Conservation (phyloP, 2,888 invertebrate species). For the Caenorhabditis sp. region DNA sequence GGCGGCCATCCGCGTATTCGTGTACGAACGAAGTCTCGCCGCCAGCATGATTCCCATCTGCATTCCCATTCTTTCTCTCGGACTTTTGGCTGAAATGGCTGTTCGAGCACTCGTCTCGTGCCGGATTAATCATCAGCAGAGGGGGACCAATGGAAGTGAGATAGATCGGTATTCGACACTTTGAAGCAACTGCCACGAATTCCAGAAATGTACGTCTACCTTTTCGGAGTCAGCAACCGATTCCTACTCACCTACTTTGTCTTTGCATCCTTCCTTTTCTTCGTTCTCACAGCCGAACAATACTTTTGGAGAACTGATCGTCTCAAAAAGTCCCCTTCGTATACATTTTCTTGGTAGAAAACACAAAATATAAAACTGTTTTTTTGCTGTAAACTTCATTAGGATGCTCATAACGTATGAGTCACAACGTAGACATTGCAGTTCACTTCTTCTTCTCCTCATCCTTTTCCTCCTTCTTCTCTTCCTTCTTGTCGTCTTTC, state of each 20-base stretch:
- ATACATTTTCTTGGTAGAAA: background rate
- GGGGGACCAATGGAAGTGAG: slow-evolving; percentile 23
- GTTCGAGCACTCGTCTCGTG: slow-evolving; percentile 24
- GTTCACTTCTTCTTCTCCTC: too few species aligned
- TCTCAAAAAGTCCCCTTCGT: background rate
- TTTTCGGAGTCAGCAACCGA: slow-evolving; percentile 23
- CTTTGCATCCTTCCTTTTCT: slow-evolving; percentile 13
- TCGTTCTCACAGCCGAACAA: slow-evolving; percentile 13
- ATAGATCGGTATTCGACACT: too few species aligned
- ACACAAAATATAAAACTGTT: background rate
- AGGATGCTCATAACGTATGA: too few species aligned
- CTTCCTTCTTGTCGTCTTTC: too few species aligned
- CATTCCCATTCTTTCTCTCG: slow-evolving; percentile 25
- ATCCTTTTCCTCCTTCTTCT: too few species aligned
- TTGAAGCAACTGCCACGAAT: too few species aligned
- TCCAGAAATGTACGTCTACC: slow-evolving; percentile 39
- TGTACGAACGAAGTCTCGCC: slow-evolving; percentile 36
- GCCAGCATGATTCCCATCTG: slow-evolving; percentile 21
- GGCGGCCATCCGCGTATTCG: slow-evolving; percentile 28
- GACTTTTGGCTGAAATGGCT: slow-evolving; percentile 31
- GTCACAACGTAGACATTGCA: too few species aligned
- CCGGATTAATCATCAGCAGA: slow-evolving; percentile 24
- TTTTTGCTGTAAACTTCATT: too few species aligned
- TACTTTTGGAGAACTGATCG: slow-evolving; percentile 31
- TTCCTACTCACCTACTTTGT: slow-evolving; percentile 42